Base-by-base conservation (phyloP, 1,140 invertebrate genomes). In the Calephelis virginiensis region DNA sequence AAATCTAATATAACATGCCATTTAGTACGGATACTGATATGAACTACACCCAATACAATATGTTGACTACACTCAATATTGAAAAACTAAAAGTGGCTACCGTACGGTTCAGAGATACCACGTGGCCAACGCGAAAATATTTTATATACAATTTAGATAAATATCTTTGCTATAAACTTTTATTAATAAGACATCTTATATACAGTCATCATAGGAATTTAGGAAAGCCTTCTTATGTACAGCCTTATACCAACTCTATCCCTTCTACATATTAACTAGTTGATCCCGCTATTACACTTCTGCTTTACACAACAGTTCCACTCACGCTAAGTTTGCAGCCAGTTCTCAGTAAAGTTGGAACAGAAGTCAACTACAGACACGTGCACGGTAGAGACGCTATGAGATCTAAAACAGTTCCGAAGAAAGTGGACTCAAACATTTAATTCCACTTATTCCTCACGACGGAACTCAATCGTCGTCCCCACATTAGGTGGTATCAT, bases 401-500 rank as follows among this genome's bases (percentile, higher is more conserved):
- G 62, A 69, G 65, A 64, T 53, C 61, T 64, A 59, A 66, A 64
- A 50, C 38, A 40, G 61, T 66, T 74, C 64, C 71, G 65, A 67
- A 48, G 60, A 67, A 10, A 71, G 61, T 63, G 40, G 56, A 63
- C 64, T 73, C 43, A 40, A 93, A 94, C 77, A 94, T 65, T 71
- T 53, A 73, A 14, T 71, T 93, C 94, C 94, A 94, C 80, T 94
- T 95, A 77, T 95, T 95, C 85, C 94, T 92, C 63, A 94, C 81
- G 66, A 92, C 93, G 91, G 94, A 93, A 89, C 93, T 94, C 74
- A 94, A 91, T 90, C 95, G 93, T 90, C 95, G 95, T 93, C 95
- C 95, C 95, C 95, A 96, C 95, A 96, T 96, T 53, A 96, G 95
- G 93, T 96, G 94, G 93, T 96, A 96, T 97, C 95, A 97, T 96